These are phyloP conservation scores for Tretioscincus oriximinensis DNA, from an alignment of 2,113 vertebrate species.

Conservation along the genomic window DNA sequence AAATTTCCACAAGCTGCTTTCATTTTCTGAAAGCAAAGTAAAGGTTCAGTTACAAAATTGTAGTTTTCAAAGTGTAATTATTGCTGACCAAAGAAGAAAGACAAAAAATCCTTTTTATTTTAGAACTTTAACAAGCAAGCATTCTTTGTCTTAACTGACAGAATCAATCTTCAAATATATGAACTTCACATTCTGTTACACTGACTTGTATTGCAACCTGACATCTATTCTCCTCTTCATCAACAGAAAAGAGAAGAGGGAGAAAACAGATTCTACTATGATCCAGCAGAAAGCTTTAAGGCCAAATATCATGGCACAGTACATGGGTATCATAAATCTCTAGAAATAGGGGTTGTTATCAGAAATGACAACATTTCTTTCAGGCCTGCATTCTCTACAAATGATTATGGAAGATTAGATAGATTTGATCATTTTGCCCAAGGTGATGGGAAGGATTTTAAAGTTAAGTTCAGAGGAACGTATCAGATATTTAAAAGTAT, in stretches of 20 bases:
- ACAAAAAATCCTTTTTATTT: neutral
- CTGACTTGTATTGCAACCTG: neutral
- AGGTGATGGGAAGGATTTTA: neutral
- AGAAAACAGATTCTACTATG: neutral
- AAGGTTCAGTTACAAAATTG: neutral
- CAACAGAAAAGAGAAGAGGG: neutral
- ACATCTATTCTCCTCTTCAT: neutral
- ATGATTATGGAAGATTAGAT: neutral
- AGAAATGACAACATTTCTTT: slow-evolving; percentile 7
- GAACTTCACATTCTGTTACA: slow-evolving; percentile 1
- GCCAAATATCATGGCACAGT: neutral
- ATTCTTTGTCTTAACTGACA: neutral
- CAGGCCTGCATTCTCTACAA: neutral
- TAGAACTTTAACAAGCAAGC: neutral
- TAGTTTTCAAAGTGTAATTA: neutral
- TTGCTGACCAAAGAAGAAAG: neutral
- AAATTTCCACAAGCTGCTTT: neutral
- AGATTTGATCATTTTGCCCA: neutral
- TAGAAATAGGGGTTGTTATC: slow-evolving; percentile 5
- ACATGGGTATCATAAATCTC: neutral
- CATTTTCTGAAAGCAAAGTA: neutral
- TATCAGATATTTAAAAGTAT: neutral
- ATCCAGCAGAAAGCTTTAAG: slow-evolving; percentile 28
- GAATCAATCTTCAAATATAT: neutral
- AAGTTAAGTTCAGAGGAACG: neutral